Percentiles rank a stretch among this genome's conserved stretches.
Conservation (phyloP, 1,140 invertebrate species). For the Reticulitermes speratus region DNA sequence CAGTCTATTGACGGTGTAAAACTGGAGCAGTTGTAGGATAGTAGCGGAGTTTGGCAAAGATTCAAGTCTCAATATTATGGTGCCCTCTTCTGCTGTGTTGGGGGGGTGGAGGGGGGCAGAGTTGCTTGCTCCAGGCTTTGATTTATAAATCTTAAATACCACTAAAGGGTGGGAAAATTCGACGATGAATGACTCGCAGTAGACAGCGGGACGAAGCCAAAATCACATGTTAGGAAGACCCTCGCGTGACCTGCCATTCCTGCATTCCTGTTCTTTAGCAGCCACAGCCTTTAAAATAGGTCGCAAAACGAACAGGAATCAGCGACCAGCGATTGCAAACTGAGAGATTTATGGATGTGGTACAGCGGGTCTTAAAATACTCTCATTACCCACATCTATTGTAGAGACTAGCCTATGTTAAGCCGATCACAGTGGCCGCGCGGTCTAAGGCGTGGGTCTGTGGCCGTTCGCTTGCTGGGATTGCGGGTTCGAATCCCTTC, state of each 20-base stretch:
- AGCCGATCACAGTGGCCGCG: no score
- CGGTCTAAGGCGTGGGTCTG: no score
- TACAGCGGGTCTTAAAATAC: not conserved
- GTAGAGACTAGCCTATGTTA: not conserved
- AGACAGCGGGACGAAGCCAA: not conserved
- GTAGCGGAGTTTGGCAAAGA: not conserved
- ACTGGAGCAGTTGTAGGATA: not conserved
- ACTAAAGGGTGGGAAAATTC: slow-evolving; percentile 18
- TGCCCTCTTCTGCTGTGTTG: not conserved
- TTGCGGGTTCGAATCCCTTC: no score
- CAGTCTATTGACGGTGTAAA: not conserved
- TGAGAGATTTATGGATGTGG: not conserved
- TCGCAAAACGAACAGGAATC: not conserved
- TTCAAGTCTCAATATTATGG: slow-evolving; percentile 4
- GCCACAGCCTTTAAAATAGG: not conserved
- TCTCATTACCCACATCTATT: not conserved
- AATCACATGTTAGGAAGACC: slow-evolving; percentile 4
- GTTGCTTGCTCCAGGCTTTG: not conserved
- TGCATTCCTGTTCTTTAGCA: not conserved
- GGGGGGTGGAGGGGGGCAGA: not conserved
- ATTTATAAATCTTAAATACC: slow-evolving; percentile 17
- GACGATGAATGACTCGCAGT: not conserved
- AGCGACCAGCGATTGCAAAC: not conserved
- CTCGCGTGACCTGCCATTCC: not conserved
- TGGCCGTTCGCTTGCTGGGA: no score